Base-by-base conservation (phyloP, 2,888 invertebrate species). In the Netelia fuscicornis region DNA sequence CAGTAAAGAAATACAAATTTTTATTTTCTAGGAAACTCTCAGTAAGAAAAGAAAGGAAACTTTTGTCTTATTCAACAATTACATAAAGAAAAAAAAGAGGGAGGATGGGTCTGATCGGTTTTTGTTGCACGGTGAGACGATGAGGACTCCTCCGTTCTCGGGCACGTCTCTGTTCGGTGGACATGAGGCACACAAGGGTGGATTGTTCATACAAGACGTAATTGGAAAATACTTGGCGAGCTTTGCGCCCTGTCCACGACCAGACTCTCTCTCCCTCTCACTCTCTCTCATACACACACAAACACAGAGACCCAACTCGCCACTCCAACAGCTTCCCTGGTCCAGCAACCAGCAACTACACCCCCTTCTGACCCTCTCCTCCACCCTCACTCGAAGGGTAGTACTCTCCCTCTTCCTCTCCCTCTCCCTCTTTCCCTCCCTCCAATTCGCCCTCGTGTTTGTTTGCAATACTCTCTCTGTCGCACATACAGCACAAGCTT, bases 191-290 rank as follows among this genome's bases (percentile, higher is more conserved):
- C 80, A 82, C 82, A 77, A 81, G 79, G 80, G 78, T 77, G 85
- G 87, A 90, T 91, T 91, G 90, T 92, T 92, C 90, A 91, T 90
- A 91, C 91, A 92, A 92, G 91, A 91, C 90, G 92, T 92, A 92
- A 92, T 92, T 92, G 92, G 90, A 92, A 92, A 92, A 92, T 92
- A 91, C 92, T 93, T 92, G 91, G 91, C 91, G 90, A 91, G 90
- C 91, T 89, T 90, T 71, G 87, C 71, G 65, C 81, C 70, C 60
- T 86, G 60, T 84, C 54, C 60, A 70, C 77, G 62, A 74, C 60
- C 80, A 81, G 76, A 62, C 56, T 75, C 74, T 68, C 60, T 78
- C 30, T 56, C 67, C 84, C 30, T 67, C 60, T 77, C 58, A 80
- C 72, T 77, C 58, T 81, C 72, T 52, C 6, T 48, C 48, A 37